Evolutionary conservation across 2,113 vertebrate genomes (phyloP).

Genomic region (Morone chrysops): DNA sequence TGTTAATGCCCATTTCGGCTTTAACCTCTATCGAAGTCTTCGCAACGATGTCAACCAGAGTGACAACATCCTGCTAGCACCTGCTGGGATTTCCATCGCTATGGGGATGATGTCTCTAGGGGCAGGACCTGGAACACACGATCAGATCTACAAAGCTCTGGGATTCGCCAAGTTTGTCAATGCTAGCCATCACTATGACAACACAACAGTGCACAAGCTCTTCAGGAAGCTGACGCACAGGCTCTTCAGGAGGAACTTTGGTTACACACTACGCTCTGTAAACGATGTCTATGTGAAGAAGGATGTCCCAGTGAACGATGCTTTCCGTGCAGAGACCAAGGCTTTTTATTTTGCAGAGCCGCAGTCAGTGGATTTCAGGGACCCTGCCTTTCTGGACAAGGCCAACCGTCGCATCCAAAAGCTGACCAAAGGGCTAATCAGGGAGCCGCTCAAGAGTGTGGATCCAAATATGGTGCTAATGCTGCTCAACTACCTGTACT

Average conservation of each 20-base stretch:
- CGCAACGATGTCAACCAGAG: slow-evolving; percentile 85
- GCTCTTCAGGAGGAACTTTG: slow-evolving; percentile 96
- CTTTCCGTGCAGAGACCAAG: slow-evolving; percentile 87
- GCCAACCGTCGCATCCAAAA: slow-evolving; percentile 91
- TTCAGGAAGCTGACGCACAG: slow-evolving; percentile 95
- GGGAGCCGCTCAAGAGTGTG: slow-evolving; percentile 89
- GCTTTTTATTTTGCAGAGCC: slow-evolving; percentile 93
- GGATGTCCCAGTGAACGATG: slow-evolving; percentile 82
- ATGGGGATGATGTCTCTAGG: slow-evolving; percentile 96
- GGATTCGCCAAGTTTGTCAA: slow-evolving; percentile 94
- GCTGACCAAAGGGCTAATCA: slow-evolving; percentile 94
- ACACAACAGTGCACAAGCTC: slow-evolving; percentile 92
- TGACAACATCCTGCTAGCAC: slow-evolving; percentile 94
- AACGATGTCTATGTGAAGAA: slow-evolving; percentile 92
- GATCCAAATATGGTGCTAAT: slow-evolving; percentile 91
- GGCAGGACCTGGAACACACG: slow-evolving; percentile 83
- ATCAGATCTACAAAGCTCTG: slow-evolving; percentile 87
- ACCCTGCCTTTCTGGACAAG: slow-evolving; percentile 88
- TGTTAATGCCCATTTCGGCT: slow-evolving; percentile 92
- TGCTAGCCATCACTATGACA: slow-evolving; percentile 91
- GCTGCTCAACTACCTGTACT: slow-evolving; percentile 97
- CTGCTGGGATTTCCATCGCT: slow-evolving; percentile 94
- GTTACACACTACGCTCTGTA: slow-evolving; percentile 91
- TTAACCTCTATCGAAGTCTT: slow-evolving; percentile 91
- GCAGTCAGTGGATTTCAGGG: slow-evolving; percentile 90